Conservation (phyloP, 2,113 vertebrate genomes). For the Oncorhynchus masou region DNA sequence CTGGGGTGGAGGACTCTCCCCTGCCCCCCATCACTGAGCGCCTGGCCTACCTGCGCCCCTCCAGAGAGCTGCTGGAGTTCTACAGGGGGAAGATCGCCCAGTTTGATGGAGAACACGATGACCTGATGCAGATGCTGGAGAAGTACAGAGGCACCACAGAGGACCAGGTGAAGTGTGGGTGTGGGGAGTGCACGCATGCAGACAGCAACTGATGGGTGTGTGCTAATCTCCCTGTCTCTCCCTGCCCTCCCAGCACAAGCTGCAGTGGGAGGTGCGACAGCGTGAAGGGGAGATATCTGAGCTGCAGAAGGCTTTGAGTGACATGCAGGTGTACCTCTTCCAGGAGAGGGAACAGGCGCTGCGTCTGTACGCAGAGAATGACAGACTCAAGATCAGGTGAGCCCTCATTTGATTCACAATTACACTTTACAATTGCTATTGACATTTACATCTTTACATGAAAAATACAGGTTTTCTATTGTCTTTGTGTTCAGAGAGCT, state of each 20-base stretch:
- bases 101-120: constrained; percentile 88
- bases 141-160: constrained; percentile 67
- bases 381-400: constrained; percentile 93
- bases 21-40: constrained; percentile 83
- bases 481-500: constrained; percentile 78
- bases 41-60: constrained; percentile 81
- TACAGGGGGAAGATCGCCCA: constrained; percentile 86
- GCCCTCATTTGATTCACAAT: neutral
- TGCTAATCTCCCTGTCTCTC: neutral
- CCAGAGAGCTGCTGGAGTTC: constrained; percentile 88
- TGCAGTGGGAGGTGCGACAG: constrained; percentile 84
- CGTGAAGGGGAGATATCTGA: constrained; percentile 85
- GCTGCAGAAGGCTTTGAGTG: constrained; percentile 90
- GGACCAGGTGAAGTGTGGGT: neutral
- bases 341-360: constrained; percentile 92
- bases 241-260: constrained; percentile 77
- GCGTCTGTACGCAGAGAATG: constrained; percentile 91
- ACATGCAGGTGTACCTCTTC: constrained; percentile 93
- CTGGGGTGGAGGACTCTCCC: constrained; percentile 66
- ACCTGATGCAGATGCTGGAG: constrained; percentile 85
- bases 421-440: neutral
- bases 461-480: neutral
- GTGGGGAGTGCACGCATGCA: neutral
- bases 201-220: neutral
- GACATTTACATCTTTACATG: neutral